Base-by-base conservation (phyloP, 2,888 invertebrate genomes). In the Papilio elwesi region DNA sequence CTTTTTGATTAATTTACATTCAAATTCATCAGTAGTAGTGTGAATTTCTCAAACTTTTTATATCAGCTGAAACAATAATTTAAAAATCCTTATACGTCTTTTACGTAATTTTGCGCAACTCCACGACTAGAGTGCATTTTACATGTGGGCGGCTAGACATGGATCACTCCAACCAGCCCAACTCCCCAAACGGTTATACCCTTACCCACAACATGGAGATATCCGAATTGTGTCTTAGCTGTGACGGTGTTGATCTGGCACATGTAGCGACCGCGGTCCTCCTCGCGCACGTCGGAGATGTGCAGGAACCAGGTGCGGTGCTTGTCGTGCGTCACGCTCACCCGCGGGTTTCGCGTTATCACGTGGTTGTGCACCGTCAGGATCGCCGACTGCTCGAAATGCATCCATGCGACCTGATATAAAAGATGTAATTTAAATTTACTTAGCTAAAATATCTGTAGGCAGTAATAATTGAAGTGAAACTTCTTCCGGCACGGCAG, bases 301-400 rank as follows among this genome's bases (percentile, higher is more conserved):
- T 98, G 98, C 84, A 98, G 95, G 92, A 96, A 97, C 98, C 98
- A 98, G 80, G 98, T 98, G 82, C 97, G 96, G 87, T 98, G 98
- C 90, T 98, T 97, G 92, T 98, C 98, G 90, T 98, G 98, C 73
- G 97, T 97, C 77, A 98, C 98, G 86, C 97, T 97, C 85, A 98
- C 98, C 76, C 98, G 95, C 12, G 98, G 97, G 94, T 98, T 98
- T 82, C 98, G 95, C 71, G 98, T 98, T 90, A 98, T 98, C 87
- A 98, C 98, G 94, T 98, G 98, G 92, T 97, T 98, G 93, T 98
- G 98, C 68, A 98, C 98, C 63, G 98, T 98, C 85, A 98, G 91
- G 84, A 98, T 98, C 66, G 98, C 98, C 69, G 98, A 98, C 90
- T 98, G 98, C 89, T 98, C 98, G 89, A 97, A 98, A 90, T 98